A percentile compares a stretch with the other conserved stretches of the same genome.
phyloP scores from a whole-genome alignment of 2,113 vertebrate species.

The Rynchops niger region DNA sequence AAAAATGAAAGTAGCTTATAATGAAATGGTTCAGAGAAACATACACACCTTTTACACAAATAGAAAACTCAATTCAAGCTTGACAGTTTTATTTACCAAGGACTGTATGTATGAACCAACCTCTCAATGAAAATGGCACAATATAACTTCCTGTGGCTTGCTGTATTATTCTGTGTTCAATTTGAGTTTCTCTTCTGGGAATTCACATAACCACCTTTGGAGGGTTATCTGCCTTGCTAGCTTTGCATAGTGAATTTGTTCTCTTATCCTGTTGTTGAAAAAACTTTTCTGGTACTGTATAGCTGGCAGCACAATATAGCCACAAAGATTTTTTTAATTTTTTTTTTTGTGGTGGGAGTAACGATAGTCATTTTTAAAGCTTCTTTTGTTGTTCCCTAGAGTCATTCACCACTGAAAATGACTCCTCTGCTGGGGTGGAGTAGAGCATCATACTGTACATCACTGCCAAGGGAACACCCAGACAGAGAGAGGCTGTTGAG shows the following conservation, averaged over 20 bases:
- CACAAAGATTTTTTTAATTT: no score
- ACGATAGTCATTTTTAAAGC: neutral
- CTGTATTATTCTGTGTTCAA: neutral
- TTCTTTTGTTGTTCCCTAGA: neutral
- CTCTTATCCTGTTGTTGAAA: conserved; percentile 9
- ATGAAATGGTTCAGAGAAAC: neutral
- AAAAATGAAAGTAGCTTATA: neutral
- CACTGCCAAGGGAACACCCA: neutral
- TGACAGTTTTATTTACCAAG: conserved; percentile 27
- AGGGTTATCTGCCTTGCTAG: conserved; percentile 12
- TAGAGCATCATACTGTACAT: neutral
- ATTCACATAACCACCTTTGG: neutral
- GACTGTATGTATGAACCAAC: neutral
- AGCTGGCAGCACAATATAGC: neutral
- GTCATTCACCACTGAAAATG: neutral
- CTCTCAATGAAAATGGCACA: neutral
- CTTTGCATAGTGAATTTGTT: neutral
- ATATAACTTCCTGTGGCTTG: neutral
- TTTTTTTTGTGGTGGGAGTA: neutral
- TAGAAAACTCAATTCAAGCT: neutral
- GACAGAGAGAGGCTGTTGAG: neutral
- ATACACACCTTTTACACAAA: neutral
- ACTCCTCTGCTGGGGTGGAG: neutral
- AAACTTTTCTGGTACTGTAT: neutral
- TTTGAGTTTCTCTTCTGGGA: conserved; percentile 53